Conservation (phyloP, 1,140 invertebrate species). For the Meloidogyne hapla region DNA sequence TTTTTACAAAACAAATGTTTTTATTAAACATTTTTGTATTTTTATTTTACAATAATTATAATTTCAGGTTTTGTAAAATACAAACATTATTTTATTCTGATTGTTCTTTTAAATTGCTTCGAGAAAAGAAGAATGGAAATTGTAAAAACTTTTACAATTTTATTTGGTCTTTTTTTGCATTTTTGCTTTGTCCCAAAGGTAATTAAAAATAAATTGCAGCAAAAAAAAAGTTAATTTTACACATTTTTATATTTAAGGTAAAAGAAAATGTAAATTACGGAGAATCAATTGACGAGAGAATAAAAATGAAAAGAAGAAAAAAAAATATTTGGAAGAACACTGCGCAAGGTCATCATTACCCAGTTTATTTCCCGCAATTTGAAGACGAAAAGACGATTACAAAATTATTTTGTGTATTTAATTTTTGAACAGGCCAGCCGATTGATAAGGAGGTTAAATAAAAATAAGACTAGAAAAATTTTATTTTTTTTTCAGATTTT, state of each 20-base stretch:
- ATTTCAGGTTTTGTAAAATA: no score
- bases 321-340: neutral
- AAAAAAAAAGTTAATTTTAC: neutral
- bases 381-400: neutral
- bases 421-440: no score
- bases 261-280: neutral
- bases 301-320: neutral
- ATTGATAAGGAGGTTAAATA: no score
- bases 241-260: neutral
- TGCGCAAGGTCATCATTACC: neutral
- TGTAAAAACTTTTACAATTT: constrained; percentile 2
- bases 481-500: neutral
- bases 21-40: no score
- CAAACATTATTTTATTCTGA: no score
- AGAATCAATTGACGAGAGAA: neutral
- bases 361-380: neutral
- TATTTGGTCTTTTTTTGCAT: neutral
- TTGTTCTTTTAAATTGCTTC: no score
- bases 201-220: neutral
- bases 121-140: neutral
- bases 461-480: neutral
- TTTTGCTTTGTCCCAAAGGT: neutral
- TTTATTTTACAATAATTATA: no score
- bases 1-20: no score
- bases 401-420: no score